Evolutionary conservation across 2,797 vertebrate genomes (phyloP).

Genomic region (Discoglossus pictus): DNA sequence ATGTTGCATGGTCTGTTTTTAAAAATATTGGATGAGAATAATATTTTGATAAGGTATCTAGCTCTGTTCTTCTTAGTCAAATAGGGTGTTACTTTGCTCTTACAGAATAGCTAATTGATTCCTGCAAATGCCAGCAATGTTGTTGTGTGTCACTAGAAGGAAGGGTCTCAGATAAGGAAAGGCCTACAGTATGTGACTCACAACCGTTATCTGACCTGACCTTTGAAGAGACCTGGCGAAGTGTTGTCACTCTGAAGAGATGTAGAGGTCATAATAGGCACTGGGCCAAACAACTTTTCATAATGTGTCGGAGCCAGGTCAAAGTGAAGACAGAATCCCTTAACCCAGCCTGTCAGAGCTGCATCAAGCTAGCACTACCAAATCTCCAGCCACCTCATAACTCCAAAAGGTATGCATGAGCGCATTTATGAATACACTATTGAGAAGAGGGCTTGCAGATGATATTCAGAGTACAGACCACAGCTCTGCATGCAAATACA

Average conservation of each 20-base stretch:
- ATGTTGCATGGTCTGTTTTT: too few relatives aligned
- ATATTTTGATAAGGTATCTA: not conserved
- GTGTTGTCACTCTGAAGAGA: conserved; percentile 75
- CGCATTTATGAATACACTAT: conserved; percentile 65
- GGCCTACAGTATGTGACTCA: conserved; percentile 38
- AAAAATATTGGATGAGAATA: too few relatives aligned
- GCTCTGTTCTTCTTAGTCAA: not conserved
- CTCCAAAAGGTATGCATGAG: conserved; percentile 68
- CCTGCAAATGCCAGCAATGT: conserved; percentile 33
- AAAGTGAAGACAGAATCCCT: conserved; percentile 74
- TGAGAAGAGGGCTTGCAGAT: conserved; percentile 58
- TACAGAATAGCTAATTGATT: conserved; percentile 40
- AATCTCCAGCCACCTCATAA: conserved; percentile 64
- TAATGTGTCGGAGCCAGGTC: conserved; percentile 76
- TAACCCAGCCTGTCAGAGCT: conserved; percentile 68
- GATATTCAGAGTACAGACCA: conserved; percentile 58
- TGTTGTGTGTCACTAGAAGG: conserved; percentile 58
- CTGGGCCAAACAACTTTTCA: conserved; percentile 66
- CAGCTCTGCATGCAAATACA: conserved; percentile 47
- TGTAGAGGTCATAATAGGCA: conserved; percentile 66
- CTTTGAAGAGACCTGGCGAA: conserved; percentile 71
- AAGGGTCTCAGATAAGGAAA: conserved; percentile 60
- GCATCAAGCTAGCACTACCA: conserved; percentile 69
- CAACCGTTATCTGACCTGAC: conserved; percentile 70
- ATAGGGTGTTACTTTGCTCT: conserved; percentile 8